phyloP scores from a whole-genome alignment of 64 coral and sea anemone genomes.

The Acropora tenuis region DNA sequence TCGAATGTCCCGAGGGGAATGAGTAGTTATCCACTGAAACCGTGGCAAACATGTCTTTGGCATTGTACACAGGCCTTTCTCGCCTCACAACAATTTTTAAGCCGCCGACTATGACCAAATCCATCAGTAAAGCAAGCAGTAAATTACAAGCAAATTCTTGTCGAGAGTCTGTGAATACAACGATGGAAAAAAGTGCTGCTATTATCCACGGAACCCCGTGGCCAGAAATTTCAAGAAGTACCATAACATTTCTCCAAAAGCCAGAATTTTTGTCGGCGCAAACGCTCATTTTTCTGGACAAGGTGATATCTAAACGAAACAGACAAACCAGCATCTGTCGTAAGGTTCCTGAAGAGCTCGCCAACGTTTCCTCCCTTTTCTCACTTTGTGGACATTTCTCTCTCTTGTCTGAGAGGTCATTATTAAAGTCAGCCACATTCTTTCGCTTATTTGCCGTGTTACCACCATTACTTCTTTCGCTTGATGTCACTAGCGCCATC shows the following conservation, averaged over 20 bases:
- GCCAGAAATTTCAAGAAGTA: conserved; percentile 86
- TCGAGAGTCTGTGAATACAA: conserved; percentile 32
- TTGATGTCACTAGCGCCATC: background rate
- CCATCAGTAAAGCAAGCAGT: conserved; percentile 71
- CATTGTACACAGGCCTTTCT: conserved; percentile 80
- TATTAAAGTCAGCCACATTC: background rate
- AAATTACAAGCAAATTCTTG: conserved; percentile 88
- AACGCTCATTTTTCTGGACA: conserved; percentile 77
- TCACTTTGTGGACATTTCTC: background rate
- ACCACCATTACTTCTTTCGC: background rate
- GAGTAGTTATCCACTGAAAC: conserved; percentile 96
- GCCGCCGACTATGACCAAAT: conserved; percentile 77
- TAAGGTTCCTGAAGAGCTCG: background rate
- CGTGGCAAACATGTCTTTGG: conserved; percentile 96
- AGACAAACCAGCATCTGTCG: conserved; percentile 33
- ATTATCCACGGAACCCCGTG: conserved; percentile 95
- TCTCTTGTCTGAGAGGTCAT: background rate
- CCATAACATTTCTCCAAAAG: conserved; percentile 62
- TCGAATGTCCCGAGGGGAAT: conserved; percentile 91
- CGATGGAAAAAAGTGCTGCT: conserved; percentile 59
- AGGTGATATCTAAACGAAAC: conserved; percentile 57
- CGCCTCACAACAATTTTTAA: conserved; percentile 70
- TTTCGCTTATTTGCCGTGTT: background rate
- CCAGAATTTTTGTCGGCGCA: conserved; percentile 65
- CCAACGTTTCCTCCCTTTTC: background rate